phyloP scores from a whole-genome alignment of 2,113 vertebrate genomes.

The Delphinus delphis region DNA sequence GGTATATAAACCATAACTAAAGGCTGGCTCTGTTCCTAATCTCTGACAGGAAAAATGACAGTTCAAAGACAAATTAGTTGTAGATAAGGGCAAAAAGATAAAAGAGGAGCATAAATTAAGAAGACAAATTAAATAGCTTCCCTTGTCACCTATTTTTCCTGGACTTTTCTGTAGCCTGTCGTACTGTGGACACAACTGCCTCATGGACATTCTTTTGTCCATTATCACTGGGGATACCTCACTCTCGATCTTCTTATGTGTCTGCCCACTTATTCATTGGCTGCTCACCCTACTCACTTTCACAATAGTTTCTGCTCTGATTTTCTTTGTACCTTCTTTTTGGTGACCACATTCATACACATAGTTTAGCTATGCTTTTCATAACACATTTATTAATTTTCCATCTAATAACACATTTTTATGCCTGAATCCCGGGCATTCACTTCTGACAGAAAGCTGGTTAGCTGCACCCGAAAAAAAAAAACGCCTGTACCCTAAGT shows the following conservation, averaged over 20 bases:
- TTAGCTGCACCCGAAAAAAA: background rate
- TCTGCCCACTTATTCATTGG: background rate
- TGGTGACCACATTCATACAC: background rate
- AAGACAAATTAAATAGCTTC: background rate
- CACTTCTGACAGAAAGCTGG: background rate
- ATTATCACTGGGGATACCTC: background rate
- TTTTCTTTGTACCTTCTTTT: background rate
- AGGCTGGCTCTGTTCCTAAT: background rate
- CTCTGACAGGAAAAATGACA: background rate
- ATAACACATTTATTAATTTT: background rate
- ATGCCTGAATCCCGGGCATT: background rate
- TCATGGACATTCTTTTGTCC: background rate
- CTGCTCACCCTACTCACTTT: background rate
- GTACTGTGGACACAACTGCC: background rate
- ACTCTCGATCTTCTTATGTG: background rate
- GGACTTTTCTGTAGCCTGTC: background rate
- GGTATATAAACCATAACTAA: background rate
- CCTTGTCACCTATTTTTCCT: background rate
- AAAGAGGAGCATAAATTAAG: background rate
- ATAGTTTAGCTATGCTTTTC: background rate
- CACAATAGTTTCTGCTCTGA: background rate
- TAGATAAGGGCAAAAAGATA: background rate
- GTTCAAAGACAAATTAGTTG: background rate
- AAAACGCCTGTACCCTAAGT: background rate
- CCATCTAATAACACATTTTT: background rate